Base-by-base conservation (phyloP, 2,888 invertebrate species). In the Scaptomyza flava region DNA sequence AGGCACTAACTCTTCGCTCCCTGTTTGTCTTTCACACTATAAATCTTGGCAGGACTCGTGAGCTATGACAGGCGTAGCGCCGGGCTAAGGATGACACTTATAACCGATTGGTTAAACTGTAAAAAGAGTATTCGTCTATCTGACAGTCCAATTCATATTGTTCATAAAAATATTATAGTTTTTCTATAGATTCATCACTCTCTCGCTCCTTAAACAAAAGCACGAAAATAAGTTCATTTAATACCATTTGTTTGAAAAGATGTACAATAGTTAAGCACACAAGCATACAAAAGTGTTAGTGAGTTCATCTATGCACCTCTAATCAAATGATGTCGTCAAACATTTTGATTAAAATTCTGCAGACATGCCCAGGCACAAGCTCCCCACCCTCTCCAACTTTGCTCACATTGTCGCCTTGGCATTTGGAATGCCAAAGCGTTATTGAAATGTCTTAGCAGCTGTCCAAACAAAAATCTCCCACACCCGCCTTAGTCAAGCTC, bases 381-480 rank as follows among this genome's bases (percentile, higher is more conserved):
- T n/a, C n/a, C n/a, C n/a, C n/a, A 17, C 0, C 5, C 11, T 14
- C 47, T 27, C 6, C 12, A 6, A 6, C 61, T 47, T 38, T 50
- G 61, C 14, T 6, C 60, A 58, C 73, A 72, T 83, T 86, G 67
- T 69, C 71, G 87, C 65, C 64, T 51, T 63, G 61, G 68, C 75
- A 78, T 71, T 68, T 48, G 50, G 68, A 70, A 74, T 77, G 68
- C 34, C 50, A 52, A 72, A 45, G 76, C 81, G 73, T 87, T 87
- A 83, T 83, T 83, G 82, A 82, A 87, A 82, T 82, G 87, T 82
- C 87, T 81, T 67, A 73, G 87, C 87, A 86, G 84, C 87, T 82
- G 82, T 84, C 87, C 87, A 84, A 84, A 81, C 79, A 86, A 42
- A 46, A 52, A 31, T 46, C 75, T 51, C n/a, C 27, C 38, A 41